Evolutionary conservation across 2,113 vertebrate species (phyloP).

Genomic region (Bos javanicus): DNA sequence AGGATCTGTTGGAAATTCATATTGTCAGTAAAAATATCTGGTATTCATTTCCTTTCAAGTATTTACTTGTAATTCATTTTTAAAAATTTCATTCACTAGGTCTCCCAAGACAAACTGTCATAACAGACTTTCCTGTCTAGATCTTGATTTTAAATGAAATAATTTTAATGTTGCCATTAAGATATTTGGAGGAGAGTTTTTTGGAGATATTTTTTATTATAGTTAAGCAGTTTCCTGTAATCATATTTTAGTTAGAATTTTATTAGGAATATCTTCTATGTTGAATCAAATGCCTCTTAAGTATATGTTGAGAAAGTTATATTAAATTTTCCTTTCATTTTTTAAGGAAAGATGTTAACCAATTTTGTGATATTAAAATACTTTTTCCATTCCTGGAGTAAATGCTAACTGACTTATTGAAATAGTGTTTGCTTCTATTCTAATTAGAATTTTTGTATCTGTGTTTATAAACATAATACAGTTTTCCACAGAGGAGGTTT

Average conservation of each 20-base stretch:
- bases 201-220: neutral
- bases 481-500: neutral
- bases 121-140: neutral
- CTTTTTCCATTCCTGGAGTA: neutral
- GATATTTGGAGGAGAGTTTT: neutral
- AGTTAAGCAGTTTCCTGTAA: neutral
- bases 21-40: neutral
- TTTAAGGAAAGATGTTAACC: neutral
- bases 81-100: neutral
- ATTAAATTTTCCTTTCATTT: neutral
- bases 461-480: neutral
- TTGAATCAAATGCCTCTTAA: neutral
- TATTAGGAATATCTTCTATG: neutral
- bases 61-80: neutral
- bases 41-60: neutral
- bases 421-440: neutral
- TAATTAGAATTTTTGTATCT: neutral
- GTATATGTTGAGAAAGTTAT: neutral
- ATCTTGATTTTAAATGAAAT: neutral
- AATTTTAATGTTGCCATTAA: neutral
- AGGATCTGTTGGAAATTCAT: neutral
- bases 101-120: neutral
- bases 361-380: neutral
- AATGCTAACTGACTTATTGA: neutral
- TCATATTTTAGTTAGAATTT: neutral